Evolutionary conservation across 2,797 vertebrate genomes (phyloP).

Genomic region (Pelodytes ibericus): DNA sequence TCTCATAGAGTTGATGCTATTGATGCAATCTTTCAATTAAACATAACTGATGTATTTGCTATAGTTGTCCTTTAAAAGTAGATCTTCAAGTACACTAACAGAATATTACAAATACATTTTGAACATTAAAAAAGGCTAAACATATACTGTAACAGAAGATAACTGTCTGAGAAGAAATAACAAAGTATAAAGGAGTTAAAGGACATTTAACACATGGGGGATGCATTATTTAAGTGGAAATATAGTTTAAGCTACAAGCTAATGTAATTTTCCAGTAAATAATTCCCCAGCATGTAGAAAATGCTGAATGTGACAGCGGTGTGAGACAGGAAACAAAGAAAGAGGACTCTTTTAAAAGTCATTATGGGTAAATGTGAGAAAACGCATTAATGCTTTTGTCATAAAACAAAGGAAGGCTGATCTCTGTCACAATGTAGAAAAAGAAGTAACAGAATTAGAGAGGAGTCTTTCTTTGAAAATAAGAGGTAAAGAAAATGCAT

Average conservation of each 20-base stretch:
- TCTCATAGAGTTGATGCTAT: too few relatives aligned
- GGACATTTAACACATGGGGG: too few relatives aligned
- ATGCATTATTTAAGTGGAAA: background rate
- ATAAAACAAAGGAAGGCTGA: background rate
- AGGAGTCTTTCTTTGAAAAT: background rate
- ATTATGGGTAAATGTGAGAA: background rate
- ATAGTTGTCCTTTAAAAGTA: too few relatives aligned
- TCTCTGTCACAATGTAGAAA: background rate
- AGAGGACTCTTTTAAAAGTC: background rate
- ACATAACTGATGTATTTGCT: too few relatives aligned
- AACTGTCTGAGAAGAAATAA: constrained; percentile 7
- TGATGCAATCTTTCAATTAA: too few relatives aligned
- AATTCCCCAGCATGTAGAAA: background rate
- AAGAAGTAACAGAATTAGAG: background rate
- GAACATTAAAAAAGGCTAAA: too few relatives aligned
- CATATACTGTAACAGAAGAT: background rate
- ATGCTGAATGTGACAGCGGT: background rate
- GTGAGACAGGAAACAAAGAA: background rate
- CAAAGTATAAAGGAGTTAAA: too few relatives aligned
- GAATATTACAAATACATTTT: too few relatives aligned
- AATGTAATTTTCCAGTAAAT: background rate
- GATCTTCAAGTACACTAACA: too few relatives aligned
- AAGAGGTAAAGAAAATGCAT: background rate
- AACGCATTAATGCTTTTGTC: background rate
- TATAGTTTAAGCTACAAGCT: background rate